Percentiles rank a stretch among this genome's conserved stretches.
phyloP scores from a whole-genome alignment of 1,140 invertebrate genomes.

The Pollicipes pollicipes region DNA sequence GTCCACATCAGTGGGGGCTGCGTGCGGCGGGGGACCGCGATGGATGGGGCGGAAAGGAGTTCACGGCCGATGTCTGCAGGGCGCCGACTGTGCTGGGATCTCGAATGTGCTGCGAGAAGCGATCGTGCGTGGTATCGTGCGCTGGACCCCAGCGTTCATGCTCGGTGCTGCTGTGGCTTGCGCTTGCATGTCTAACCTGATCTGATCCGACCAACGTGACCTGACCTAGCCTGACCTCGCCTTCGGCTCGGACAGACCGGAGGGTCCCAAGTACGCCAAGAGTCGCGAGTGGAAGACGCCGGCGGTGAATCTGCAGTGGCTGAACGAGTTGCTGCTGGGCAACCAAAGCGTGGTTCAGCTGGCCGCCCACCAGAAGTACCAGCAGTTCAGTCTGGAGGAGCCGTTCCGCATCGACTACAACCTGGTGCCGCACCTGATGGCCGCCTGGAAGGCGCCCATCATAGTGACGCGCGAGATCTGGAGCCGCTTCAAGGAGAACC shows the following conservation, averaged over 20 bases:
- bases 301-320: constrained; percentile 80
- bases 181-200: too few relatives aligned
- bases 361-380: constrained; percentile 22
- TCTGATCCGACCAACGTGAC: too few relatives aligned
- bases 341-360: constrained; percentile 34
- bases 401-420: neutral
- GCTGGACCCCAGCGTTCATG: too few relatives aligned
- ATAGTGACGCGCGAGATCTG: constrained; percentile 14
- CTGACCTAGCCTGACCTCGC: too few relatives aligned
- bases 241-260: constrained; percentile 36
- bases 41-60: too few relatives aligned
- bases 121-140: too few relatives aligned
- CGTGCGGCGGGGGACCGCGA: too few relatives aligned
- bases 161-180: too few relatives aligned
- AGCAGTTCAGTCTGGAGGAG: constrained; percentile 60
- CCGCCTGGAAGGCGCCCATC: constrained; percentile 14
- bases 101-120: too few relatives aligned
- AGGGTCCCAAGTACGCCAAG: constrained; percentile 70
- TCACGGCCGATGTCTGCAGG: too few relatives aligned
- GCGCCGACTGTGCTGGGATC: too few relatives aligned
- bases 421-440: constrained; percentile 5
- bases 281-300: constrained; percentile 70
- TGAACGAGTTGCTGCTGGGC: constrained; percentile 81
- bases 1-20: too few relatives aligned
- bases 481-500: constrained; percentile 17